These are phyloP conservation scores for Isaurus tuberculatus DNA, from an alignment of 92 coral and sea anemone species.

Conservation along the genomic window DNA sequence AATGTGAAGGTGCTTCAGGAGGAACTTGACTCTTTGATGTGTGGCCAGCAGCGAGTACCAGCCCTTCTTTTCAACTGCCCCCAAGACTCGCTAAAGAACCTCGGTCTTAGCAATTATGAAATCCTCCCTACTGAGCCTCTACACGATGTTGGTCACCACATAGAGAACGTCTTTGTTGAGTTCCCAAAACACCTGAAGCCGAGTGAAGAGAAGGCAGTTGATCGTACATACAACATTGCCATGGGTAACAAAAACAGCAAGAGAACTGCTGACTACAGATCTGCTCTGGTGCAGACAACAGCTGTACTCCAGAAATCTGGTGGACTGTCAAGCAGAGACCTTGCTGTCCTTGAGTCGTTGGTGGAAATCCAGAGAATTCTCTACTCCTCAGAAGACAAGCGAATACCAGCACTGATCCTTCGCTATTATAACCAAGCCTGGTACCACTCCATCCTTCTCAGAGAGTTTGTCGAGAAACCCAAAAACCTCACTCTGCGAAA, in stretches of 20 bases:
- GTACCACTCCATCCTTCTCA: neutral
- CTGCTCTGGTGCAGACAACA: neutral
- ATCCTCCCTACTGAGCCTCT: neutral
- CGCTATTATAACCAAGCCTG: neutral
- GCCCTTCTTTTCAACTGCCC: neutral
- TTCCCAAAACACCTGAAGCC: neutral
- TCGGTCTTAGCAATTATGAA: neutral
- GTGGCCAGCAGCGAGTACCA: constrained; percentile 1
- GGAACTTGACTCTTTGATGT: neutral
- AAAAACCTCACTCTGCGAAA: neutral
- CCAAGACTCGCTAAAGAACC: neutral
- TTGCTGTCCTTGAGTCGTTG: neutral
- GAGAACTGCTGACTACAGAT: neutral
- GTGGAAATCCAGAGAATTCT: neutral
- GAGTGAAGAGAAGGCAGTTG: neutral
- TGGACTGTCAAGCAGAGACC: neutral
- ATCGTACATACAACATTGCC: neutral
- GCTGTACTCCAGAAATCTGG: neutral
- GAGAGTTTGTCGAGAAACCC: neutral
- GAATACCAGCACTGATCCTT: neutral
- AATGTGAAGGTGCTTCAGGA: too few relatives aligned
- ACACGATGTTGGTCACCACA: neutral
- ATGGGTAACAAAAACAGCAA: constrained; percentile 6
- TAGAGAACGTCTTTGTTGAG: neutral
- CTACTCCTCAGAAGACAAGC: neutral